Base-by-base conservation (phyloP, 2,888 invertebrate species). In the Pollenia griseotomentosa region DNA sequence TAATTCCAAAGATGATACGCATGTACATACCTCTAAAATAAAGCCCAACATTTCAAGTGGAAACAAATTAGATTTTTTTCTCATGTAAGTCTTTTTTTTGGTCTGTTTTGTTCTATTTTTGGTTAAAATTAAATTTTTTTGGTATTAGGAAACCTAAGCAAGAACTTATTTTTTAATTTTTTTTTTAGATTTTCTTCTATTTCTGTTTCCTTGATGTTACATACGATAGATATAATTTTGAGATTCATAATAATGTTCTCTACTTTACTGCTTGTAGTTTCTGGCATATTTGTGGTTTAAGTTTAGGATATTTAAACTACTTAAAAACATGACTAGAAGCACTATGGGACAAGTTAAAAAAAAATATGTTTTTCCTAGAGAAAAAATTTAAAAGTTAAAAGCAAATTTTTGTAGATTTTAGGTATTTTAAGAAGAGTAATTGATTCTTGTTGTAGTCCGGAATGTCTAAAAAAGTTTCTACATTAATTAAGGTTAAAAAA, bases 91-190 rank as follows among this genome's bases (percentile, higher is more conserved):
- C 6, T 2, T 44, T 33, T 46, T 19, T n/a, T 66, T 2, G 23
- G 7, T 10, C 33, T 61, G 12, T n/a, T 9, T 57, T 51, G 2
- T 42, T 61, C n/a, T 51, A 65, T 83, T 84, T 44, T 53, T 57
- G 57, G 11, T 0, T 5, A 70, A 70, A 74, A 68, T 68, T 80
- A 33, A 80, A 66, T 80, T 79, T 80, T 79, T 85, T 74, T 14
- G 68, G 46, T 55, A 16, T 75, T 59, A 53, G 63, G 19, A 79
- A 79, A 84, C 61, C 74, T 66, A 79, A 84, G 53, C 19, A 79
- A 79, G 55, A 66, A 63, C 40, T 7, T n/a, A 53, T 59, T 61
- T 70, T 59, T 48, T 33, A 23, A n/a, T 40, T 61, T 79, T 53
- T 7, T 40, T 40, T 74, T 11, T 11, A 7, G 8, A 5, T 70